Percentiles rank a stretch among this genome's conserved stretches.
These are phyloP conservation scores for Setipinna tenuifilis DNA, from an alignment of 2,797 vertebrate genomes.

Conservation along the genomic window DNA sequence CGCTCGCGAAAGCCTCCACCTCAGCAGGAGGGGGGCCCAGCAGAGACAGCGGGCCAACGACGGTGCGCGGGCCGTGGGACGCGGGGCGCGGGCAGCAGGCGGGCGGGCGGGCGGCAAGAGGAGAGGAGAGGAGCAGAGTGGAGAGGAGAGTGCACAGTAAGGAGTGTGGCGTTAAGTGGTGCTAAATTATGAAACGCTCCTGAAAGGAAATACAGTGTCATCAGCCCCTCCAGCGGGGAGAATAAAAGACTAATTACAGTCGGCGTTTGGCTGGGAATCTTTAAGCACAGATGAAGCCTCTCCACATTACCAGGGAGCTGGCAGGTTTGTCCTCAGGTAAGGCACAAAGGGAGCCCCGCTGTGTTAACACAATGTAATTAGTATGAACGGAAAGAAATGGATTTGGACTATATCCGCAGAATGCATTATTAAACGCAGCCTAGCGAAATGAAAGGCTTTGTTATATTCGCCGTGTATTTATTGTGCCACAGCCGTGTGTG, in stretches of 20 bases:
- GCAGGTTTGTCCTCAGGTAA: slow-evolving; percentile 27
- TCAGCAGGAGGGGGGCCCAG: not conserved
- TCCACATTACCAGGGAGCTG: slow-evolving; percentile 28
- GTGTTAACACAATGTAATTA: slow-evolving; percentile 44
- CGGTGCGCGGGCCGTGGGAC: too few species aligned
- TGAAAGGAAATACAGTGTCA: slow-evolving; percentile 28
- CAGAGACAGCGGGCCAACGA: not conserved
- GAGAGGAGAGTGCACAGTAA: not conserved
- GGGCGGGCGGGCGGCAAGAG: not conserved
- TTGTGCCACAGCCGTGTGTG: not conserved
- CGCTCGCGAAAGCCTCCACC: not conserved
- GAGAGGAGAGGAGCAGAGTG: not conserved
- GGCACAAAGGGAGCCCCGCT: slow-evolving; percentile 33
- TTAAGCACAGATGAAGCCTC: slow-evolving; percentile 42
- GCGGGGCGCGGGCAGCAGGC: too few species aligned
- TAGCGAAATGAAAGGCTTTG: slow-evolving; percentile 1
- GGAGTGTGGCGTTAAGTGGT: not conserved
- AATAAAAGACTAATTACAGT: slow-evolving; percentile 14
- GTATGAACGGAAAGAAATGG: slow-evolving; percentile 29
- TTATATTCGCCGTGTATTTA: not conserved
- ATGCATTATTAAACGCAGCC: not conserved
- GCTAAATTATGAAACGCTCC: not conserved
- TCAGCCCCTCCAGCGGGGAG: slow-evolving; percentile 20
- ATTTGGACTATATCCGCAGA: slow-evolving; percentile 29
- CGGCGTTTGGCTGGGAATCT: slow-evolving; percentile 10